These are phyloP conservation scores for Tipula unca DNA, from an alignment of 2,888 invertebrate species.

Conservation along the genomic window DNA sequence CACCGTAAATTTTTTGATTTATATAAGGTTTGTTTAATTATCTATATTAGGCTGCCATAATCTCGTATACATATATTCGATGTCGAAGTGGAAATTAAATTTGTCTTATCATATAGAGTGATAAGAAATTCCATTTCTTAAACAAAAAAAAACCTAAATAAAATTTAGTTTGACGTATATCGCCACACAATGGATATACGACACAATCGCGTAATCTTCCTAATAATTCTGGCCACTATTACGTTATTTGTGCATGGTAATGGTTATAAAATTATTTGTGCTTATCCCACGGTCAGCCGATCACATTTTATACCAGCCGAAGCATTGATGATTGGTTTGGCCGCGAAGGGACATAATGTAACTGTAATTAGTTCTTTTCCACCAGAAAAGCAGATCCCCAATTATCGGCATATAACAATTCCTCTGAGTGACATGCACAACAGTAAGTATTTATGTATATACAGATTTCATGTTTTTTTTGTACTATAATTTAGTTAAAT, in stretches of 20 bases:
- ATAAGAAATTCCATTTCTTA: neutral
- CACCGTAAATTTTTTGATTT: too few species aligned
- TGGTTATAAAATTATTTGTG: neutral
- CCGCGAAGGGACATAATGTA: neutral
- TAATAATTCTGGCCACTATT: neutral
- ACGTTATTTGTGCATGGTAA: neutral
- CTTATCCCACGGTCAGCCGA: neutral
- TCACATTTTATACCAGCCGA: neutral
- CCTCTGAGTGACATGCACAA: neutral
- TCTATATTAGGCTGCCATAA: too few species aligned
- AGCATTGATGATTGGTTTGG: neutral
- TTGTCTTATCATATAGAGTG: neutral
- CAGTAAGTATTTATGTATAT: neutral
- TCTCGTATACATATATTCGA: neutral
- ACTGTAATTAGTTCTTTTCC: neutral
- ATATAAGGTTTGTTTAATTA: too few species aligned
- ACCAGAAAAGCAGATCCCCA: neutral
- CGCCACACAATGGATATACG: neutral
- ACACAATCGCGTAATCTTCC: neutral
- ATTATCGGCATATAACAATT: neutral
- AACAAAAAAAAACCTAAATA: neutral
- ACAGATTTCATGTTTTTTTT: neutral
- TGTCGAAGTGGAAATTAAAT: too few species aligned
- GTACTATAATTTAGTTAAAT: neutral
- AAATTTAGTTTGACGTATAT: neutral